A percentile compares a stretch with the other conserved stretches of the same genome.
These are phyloP conservation scores for Chironomus tentans DNA, from an alignment of 2,888 invertebrate genomes.

Conservation along the genomic window DNA sequence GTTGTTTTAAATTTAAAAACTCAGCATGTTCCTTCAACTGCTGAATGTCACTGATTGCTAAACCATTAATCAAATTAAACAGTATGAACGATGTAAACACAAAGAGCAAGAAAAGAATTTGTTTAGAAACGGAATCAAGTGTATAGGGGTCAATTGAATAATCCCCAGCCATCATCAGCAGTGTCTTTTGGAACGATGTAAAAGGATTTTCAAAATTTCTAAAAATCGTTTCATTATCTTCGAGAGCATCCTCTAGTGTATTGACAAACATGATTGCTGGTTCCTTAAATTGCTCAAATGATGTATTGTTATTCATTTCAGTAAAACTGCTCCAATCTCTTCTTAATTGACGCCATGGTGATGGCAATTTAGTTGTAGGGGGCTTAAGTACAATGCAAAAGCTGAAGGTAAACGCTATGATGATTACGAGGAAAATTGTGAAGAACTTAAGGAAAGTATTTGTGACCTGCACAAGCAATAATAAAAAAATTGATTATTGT, in stretches of 20 bases:
- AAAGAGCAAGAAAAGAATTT: slow-evolving; percentile 14
- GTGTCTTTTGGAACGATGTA: slow-evolving; percentile 16
- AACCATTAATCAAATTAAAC: slow-evolving; percentile 23
- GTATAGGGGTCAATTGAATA: slow-evolving; percentile 24
- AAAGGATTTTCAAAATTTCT: slow-evolving; percentile 23
- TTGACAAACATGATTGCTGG: slow-evolving; percentile 19
- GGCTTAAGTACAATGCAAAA: slow-evolving; percentile 19
- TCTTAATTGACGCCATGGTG: slow-evolving; percentile 1
- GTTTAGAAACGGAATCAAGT: slow-evolving; percentile 6
- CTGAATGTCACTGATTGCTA: slow-evolving; percentile 23
- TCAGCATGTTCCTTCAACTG: slow-evolving; percentile 13
- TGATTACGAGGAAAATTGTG: slow-evolving; percentile 19
- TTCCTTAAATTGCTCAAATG: slow-evolving; percentile 7
- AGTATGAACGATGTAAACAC: slow-evolving; percentile 11
- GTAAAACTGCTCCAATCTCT: slow-evolving; percentile 7
- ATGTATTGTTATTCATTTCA: not conserved
- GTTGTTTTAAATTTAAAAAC: slow-evolving; percentile 20
- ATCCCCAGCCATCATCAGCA: not conserved
- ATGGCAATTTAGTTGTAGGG: not conserved
- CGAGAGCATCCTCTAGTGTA: slow-evolving; percentile 8
- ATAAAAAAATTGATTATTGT: too few species aligned
- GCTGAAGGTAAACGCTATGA: slow-evolving; percentile 23
- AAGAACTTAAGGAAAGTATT: slow-evolving; percentile 24
- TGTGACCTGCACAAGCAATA: not conserved
- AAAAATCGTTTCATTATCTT: slow-evolving; percentile 17